These are phyloP conservation scores for Nasua narica DNA, from an alignment of 2,797 vertebrate genomes.

Conservation along the genomic window DNA sequence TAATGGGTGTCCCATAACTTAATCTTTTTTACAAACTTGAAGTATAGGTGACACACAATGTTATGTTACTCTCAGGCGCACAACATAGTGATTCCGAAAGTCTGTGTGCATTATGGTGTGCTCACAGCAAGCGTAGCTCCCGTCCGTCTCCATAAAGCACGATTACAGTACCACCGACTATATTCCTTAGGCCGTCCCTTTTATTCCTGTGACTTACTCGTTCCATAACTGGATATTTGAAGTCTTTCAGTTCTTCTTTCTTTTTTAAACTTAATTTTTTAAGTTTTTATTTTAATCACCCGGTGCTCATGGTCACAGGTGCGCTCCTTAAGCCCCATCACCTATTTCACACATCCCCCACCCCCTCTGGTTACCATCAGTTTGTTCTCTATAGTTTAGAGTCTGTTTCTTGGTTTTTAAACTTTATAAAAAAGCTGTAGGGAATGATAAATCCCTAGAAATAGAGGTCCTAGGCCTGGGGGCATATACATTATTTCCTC, in stretches of 20 bases:
- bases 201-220: neutral
- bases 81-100: neutral
- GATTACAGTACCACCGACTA: fast-evolving
- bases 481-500: neutral
- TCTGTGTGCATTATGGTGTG: neutral
- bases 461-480: neutral
- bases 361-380: neutral
- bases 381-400: neutral
- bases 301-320: neutral
- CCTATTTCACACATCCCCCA: neutral
- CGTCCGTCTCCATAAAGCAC: fast-evolving
- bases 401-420: neutral
- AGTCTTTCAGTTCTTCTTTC: neutral
- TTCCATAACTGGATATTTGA: neutral
- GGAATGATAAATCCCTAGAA: neutral
- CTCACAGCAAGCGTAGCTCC: neutral
- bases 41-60: neutral
- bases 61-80: neutral
- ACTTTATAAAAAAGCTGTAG: neutral
- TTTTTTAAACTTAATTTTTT: neutral
- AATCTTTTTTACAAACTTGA: neutral
- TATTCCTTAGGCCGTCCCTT: neutral
- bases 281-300: neutral
- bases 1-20: neutral
- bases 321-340: neutral